Percentiles rank a stretch among this genome's conserved stretches.
Evolutionary conservation across 2,888 invertebrate species (phyloP).

Genomic region (Zelleria hepariella): DNA sequence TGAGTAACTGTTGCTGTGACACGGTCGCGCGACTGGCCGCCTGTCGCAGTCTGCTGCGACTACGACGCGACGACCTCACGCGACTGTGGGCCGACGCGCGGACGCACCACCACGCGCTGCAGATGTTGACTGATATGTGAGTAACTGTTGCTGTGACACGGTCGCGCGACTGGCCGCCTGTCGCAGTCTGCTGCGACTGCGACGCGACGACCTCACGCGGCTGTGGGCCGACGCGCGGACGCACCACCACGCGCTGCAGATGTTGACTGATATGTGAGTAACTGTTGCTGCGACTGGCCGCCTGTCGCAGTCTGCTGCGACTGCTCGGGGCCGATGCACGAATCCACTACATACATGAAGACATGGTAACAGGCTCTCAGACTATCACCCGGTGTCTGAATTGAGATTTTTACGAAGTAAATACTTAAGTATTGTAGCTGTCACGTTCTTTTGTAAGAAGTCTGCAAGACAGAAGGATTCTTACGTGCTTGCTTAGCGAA

Average conservation of each 20-base stretch:
- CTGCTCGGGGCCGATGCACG: slow-evolving; percentile 94
- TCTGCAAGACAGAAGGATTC: too few relatives aligned
- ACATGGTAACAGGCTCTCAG: too few relatives aligned
- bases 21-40: slow-evolving; percentile 39
- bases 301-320: slow-evolving; percentile 78
- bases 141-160: slow-evolving; percentile 44
- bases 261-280: slow-evolving; percentile 90
- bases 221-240: slow-evolving; percentile 97
- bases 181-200: slow-evolving; percentile 81
- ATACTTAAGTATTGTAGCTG: too few relatives aligned
- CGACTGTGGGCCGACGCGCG: slow-evolving; percentile 95
- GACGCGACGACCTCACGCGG: slow-evolving; percentile 92
- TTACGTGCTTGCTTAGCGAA: too few relatives aligned
- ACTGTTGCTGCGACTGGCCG: not conserved
- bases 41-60: slow-evolving; percentile 78
- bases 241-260: slow-evolving; percentile 89
- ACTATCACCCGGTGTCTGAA: too few relatives aligned
- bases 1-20: slow-evolving; percentile 46
- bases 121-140: slow-evolving; percentile 92
- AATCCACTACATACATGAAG: too few relatives aligned
- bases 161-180: slow-evolving; percentile 54
- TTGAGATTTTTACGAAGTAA: too few relatives aligned
- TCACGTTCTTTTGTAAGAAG: too few relatives aligned
- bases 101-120: slow-evolving; percentile 93
- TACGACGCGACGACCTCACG: slow-evolving; percentile 92